Percentiles rank a stretch among this genome's conserved stretches.
Conservation (phyloP, 2,888 invertebrate genomes). For the Sesia bembeciformis region DNA sequence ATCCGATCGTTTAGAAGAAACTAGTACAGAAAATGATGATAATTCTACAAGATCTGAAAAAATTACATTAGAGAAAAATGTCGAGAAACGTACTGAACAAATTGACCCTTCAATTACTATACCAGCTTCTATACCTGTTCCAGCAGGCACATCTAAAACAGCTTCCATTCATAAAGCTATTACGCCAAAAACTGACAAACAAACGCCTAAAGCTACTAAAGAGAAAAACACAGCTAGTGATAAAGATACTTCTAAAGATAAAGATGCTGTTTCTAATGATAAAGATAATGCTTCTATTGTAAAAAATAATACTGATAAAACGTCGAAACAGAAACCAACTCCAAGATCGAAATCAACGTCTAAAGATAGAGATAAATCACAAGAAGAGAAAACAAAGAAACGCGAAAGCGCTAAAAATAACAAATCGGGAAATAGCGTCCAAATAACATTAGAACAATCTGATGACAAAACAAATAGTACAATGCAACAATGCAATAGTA, state of each 20-base stretch:
- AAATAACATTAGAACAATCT: conserved; percentile 11
- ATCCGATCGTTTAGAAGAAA: conserved; percentile 2
- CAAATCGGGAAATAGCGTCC: conserved; percentile 15
- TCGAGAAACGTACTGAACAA: background rate
- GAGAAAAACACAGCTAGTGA: background rate
- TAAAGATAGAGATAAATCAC: conserved; percentile 16
- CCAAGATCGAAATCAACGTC: conserved; percentile 2
- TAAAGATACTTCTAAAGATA: background rate
- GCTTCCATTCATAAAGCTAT: conserved; percentile 7
- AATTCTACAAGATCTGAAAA: conserved; percentile 8
- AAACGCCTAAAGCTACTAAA: background rate
- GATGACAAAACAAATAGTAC: background rate
- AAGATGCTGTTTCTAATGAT: too few species aligned
- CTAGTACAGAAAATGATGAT: conserved; percentile 12
- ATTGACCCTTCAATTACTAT: background rate
- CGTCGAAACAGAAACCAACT: background rate
- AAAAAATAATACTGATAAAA: background rate
- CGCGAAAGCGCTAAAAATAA: conserved; percentile 33
- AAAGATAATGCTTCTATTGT: too few species aligned
- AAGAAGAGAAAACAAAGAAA: conserved; percentile 19
- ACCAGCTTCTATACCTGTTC: background rate
- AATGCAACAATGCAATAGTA: background rate
- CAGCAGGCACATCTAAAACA: background rate
- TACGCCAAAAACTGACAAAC: conserved; percentile 4
- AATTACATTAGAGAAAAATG: conserved; percentile 9